Evolutionary conservation across 2,888 invertebrate genomes (phyloP), one percentile per base, ranked within the genome.

Genomic region (Rotaria magnacalcarata): DNA sequence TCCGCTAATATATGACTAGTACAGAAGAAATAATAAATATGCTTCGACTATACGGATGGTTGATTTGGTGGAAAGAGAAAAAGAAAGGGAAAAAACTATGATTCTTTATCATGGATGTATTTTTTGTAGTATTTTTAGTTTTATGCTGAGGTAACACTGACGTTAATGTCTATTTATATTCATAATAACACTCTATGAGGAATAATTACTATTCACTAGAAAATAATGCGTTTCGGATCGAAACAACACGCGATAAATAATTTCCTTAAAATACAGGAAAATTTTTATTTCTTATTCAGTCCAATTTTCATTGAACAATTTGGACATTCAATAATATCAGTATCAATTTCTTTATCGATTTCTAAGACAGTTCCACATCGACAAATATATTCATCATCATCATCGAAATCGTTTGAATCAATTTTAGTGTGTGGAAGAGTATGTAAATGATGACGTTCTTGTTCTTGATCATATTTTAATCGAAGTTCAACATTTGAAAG

Each of bases 281-380:
- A 34, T 34, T 52, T 47, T n/a, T 47, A 47, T 80, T 80, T 47
- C 24, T 80, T 47, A 19, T 47, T 43, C 2, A 80, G 1, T 80
- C 47, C n/a, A n/a, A 80, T 80, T 47, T 43, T 80, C 80, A 80
- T 80, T n/a, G 80, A 80, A 80, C 80, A 80, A 80, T 80, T 80
- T 10, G 43, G 47, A 80, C 80, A 80, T 47, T 80, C 80, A 8
- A 80, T 80, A 7, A 47, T 47, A 80, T 80, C n/a, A 47, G 2
- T 14, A 47, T 24, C 11, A 2, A n/a, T 24, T 1, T 80, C 80
- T n/a, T 47, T 0, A 43, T 80, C 80, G 14, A 80, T 10, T 24
- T 43, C 8, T 80, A 80, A 80, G 19, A 80, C 24, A 8, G 80
- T 80, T 80, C 80, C 80, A 47, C 80, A 80, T n/a, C 80, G 80